Percentiles rank a stretch among this genome's conserved stretches.
Conservation (phyloP, 35 echinoderm and acorn worm genomes). For the Lytechinus pictus region DNA sequence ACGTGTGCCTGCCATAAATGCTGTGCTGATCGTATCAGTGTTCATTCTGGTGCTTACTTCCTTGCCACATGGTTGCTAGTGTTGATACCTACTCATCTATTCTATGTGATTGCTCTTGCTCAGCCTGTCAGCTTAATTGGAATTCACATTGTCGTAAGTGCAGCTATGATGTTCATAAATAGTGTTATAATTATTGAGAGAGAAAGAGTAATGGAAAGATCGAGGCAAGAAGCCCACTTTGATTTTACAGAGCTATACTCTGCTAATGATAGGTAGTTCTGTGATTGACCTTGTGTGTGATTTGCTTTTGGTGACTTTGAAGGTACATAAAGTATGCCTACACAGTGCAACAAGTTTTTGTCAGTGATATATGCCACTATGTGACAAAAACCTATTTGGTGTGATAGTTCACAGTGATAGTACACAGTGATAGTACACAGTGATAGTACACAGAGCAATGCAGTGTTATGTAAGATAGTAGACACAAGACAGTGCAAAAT, state of each 20-base stretch:
- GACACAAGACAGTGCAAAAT: too few relatives aligned
- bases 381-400: too few relatives aligned
- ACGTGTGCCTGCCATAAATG: neutral
- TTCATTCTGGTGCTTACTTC: neutral
- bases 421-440: too few relatives aligned
- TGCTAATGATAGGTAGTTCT: neutral
- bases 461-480: too few relatives aligned
- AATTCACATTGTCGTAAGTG: neutral
- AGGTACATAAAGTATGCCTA: too few relatives aligned
- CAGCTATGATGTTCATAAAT: neutral
- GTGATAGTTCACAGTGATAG: too few relatives aligned
- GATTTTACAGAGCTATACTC: neutral
- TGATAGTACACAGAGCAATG: too few relatives aligned
- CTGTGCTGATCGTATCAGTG: neutral
- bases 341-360: too few relatives aligned
- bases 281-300: too few relatives aligned
- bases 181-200: neutral
- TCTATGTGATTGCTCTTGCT: neutral
- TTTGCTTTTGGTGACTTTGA: too few relatives aligned
- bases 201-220: neutral
- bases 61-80: neutral
- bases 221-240: neutral
- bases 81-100: neutral
- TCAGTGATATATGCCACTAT: too few relatives aligned
- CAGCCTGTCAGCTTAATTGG: neutral